Evolutionary conservation across 2,797 vertebrate species (phyloP).

Genomic region (Uromys caudimaculatus): DNA sequence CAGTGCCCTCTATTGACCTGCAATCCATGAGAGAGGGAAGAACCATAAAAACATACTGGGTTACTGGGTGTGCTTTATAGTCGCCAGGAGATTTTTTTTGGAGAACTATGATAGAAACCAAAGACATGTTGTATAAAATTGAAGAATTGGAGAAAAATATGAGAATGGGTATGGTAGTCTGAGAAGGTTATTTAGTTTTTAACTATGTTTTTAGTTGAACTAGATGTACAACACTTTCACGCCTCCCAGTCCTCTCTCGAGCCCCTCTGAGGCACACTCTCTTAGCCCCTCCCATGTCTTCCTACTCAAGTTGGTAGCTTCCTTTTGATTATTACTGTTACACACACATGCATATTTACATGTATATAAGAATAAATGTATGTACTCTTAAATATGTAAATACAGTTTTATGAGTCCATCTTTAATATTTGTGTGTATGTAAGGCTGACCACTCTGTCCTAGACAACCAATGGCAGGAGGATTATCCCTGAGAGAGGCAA

Average conservation of each 20-base stretch:
- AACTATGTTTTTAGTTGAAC: background rate
- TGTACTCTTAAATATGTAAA: background rate
- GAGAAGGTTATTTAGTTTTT: background rate
- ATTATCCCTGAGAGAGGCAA: background rate
- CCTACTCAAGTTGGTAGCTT: background rate
- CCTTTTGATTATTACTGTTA: background rate
- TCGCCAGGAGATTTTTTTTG: background rate
- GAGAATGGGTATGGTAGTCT: background rate
- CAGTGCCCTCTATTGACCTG: background rate
- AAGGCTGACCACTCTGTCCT: background rate
- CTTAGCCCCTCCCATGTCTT: background rate
- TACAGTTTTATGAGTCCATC: background rate
- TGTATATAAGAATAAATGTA: background rate
- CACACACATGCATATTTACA: background rate
- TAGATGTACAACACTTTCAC: background rate
- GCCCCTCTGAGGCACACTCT: background rate
- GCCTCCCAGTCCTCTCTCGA: background rate
- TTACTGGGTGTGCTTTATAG: background rate
- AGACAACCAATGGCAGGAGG: background rate
- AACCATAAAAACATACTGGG: background rate
- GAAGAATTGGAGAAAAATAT: constrained; percentile 2
- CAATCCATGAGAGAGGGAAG: background rate
- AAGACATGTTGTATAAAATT: background rate
- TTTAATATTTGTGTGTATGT: background rate
- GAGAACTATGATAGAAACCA: background rate